Base-by-base conservation (phyloP, 1,140 invertebrate species). In the Pseudomyrmex flavicornis region DNA sequence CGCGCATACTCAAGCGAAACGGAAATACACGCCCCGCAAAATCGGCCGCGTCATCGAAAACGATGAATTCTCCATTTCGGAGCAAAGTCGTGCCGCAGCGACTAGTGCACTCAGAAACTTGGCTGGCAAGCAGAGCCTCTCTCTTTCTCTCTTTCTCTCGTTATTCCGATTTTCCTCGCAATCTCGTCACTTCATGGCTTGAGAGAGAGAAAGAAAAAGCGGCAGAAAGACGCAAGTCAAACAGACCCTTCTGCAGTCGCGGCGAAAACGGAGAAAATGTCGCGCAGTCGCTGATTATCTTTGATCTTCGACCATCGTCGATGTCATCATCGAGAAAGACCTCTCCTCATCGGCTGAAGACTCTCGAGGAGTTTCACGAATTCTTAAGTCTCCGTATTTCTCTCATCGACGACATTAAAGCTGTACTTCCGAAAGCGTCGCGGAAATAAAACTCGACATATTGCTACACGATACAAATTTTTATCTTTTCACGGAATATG, bases 211-310 rank as follows among this genome's bases (percentile, higher is more conserved):
- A 44, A 70, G 35, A 35, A 54, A 59, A 44, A 44, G 85, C 48
- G 22, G 35, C n/a, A 50, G 44, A 77, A 63, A 88, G 86, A 87
- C 87, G 76, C 86, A 91, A 91, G 80, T 90, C 88, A 91, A 91
- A 91, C 86, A 88, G 83, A 90, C 84, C 86, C 83, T 87, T 84
- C 83, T 87, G 82, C 85, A 76, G 76, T 62, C 75, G 76, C 13
- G 85, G 86, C 85, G 86, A 87, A 83, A 86, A 84, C 85, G 59
- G 77, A 26, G 66, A 13, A 73, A 88, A 85, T 76, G 90, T 85
- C 82, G 88, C 84, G 90, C 84, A 86, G 88, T 90, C 83, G 84
- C 85, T 91, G 90, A 92, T 92, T 91, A 91, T 92, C 91, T 91
- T 91, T 91, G 91, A 92, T 92, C 90, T 91, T 84, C 85, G 74